Conservation (phyloP, 1,140 invertebrate species). For the Eubasilissa regina region DNA sequence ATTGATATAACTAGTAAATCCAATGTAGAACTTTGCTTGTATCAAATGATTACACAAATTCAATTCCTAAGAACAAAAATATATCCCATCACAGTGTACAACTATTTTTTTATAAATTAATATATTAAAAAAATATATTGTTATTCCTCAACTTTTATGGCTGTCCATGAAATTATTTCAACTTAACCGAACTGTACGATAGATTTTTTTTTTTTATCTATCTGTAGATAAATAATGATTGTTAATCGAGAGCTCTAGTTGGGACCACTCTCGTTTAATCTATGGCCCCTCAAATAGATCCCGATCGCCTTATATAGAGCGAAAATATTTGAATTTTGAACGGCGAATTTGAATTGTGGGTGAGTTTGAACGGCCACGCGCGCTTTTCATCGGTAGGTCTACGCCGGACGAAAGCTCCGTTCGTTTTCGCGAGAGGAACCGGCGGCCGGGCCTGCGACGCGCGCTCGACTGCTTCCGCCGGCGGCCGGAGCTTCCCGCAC, state of each 20-base stretch:
- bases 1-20: constrained; percentile 13
- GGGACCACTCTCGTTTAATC: neutral
- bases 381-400: constrained; percentile 37
- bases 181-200: no score
- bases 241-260: neutral
- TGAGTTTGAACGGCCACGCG: neutral
- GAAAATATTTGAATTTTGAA: constrained; percentile 15
- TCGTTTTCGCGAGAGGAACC: constrained; percentile 3
- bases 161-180: no score
- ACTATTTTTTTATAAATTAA: no score
- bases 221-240: neutral
- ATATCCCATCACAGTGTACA: constrained; percentile 5
- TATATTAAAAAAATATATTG: no score
- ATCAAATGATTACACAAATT: neutral
- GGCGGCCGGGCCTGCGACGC: constrained; percentile 18
- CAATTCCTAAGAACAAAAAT: neutral
- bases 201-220: neutral
- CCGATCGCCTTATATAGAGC: constrained; percentile 24
- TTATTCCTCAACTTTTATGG: no score
- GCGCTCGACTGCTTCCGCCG: constrained; percentile 26
- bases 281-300: neutral
- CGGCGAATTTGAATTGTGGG: neutral
- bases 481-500: neutral
- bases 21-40: constrained; percentile 13
- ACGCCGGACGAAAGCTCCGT: constrained; percentile 23